Evolutionary conservation across 1,140 invertebrate genomes (phyloP).

Genomic region (Drosophila orena): DNA sequence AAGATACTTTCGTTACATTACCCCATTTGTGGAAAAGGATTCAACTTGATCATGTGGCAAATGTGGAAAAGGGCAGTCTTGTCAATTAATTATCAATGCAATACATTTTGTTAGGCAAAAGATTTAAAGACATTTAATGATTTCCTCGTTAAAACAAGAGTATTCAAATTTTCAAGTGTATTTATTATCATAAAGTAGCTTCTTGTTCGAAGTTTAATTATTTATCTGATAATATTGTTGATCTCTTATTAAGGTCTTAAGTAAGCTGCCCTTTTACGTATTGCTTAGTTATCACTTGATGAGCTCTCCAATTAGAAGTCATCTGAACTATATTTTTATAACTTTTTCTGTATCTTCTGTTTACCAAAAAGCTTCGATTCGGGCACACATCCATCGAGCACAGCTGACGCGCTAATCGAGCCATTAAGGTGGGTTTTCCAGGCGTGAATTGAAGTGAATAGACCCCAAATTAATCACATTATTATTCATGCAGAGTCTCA

Average conservation of each 20-base stretch:
- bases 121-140: background rate
- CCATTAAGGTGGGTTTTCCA: slow-evolving; percentile 75
- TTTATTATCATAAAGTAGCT: too few species aligned
- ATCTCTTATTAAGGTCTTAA: background rate
- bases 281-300: slow-evolving; percentile 23
- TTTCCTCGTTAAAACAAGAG: background rate
- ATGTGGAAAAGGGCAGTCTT: background rate
- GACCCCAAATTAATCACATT: background rate
- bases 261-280: background rate
- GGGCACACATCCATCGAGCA: slow-evolving; percentile 86
- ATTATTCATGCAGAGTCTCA: slow-evolving; percentile 88
- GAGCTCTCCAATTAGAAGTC: slow-evolving; percentile 5
- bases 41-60: slow-evolving; percentile 24
- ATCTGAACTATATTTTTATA: background rate
- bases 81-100: background rate
- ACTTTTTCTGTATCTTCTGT: slow-evolving; percentile 40
- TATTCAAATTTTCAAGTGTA: too few species aligned
- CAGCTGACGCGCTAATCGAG: slow-evolving; percentile 85
- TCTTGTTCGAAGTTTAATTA: too few species aligned
- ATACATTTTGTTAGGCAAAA: background rate
- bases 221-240: too few species aligned
- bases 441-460: background rate
- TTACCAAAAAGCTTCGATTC: slow-evolving; percentile 86
- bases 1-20: slow-evolving; percentile 6
- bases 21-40: slow-evolving; percentile 15